Conservation (phyloP, 2,113 vertebrate genomes). For the Prunella himalayana region DNA sequence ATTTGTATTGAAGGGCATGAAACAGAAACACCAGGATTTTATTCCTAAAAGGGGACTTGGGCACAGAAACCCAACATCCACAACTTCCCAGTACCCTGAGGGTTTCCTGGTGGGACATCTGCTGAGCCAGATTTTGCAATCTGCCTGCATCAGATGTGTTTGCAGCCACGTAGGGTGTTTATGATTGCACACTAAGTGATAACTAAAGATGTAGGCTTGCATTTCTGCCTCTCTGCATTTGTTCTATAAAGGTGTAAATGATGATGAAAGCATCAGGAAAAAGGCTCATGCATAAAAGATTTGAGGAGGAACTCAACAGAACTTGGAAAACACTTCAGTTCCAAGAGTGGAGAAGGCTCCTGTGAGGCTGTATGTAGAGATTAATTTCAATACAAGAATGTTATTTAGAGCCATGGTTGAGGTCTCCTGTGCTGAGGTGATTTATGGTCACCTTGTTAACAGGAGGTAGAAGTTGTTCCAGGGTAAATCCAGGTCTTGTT, state of each 20-base stretch:
- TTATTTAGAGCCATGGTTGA: not conserved
- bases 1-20: rapidly evolving
- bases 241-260: not conserved
- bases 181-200: not conserved
- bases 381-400: not conserved
- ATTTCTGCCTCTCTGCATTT: not conserved
- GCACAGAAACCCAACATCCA: not conserved
- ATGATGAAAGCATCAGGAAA: not conserved
- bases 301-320: not conserved
- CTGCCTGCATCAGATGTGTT: not conserved
- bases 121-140: not conserved
- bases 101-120: not conserved
- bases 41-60: not conserved
- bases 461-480: not conserved
- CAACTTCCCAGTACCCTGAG: not conserved
- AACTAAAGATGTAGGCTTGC: not conserved
- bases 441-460: not conserved
- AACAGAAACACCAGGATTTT: not conserved
- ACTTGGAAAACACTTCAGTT: not conserved
- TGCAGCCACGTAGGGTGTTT: not conserved
- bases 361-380: not conserved
- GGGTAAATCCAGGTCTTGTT: not conserved
- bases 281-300: not conserved
- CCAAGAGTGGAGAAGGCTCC: not conserved
- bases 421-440: not conserved